These are phyloP conservation scores for Heliconius aoede DNA, from an alignment of 2,888 invertebrate genomes.

Conservation along the genomic window DNA sequence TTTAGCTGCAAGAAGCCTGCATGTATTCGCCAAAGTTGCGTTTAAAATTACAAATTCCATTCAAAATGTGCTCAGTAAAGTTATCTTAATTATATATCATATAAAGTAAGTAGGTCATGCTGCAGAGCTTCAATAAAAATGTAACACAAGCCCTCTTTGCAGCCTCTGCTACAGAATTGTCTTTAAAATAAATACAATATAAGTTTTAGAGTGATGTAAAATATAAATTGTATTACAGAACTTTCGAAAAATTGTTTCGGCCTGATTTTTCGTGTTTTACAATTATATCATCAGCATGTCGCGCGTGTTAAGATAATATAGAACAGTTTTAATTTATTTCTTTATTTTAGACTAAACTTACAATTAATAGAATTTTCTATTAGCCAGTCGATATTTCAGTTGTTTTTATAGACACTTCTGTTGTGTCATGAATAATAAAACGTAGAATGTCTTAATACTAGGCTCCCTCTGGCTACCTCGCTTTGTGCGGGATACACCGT, in stretches of 20 bases:
- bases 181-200: slow-evolving; percentile 13
- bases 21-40: background rate
- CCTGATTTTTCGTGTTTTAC: background rate
- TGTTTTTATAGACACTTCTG: too few relatives aligned
- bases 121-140: slow-evolving; percentile 15
- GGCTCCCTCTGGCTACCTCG: too few relatives aligned
- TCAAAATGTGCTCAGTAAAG: background rate
- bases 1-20: background rate
- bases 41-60: background rate
- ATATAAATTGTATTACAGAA: slow-evolving; percentile 2
- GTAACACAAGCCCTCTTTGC: background rate
- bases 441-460: too few relatives aligned
- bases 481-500: too few relatives aligned
- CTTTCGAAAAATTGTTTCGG: background rate
- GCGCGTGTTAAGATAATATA: background rate
- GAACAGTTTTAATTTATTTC: background rate
- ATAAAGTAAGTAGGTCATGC: slow-evolving; percentile 16
- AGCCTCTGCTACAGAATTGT: background rate
- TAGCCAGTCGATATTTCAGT: too few relatives aligned
- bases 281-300: background rate
- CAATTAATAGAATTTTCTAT: too few relatives aligned
- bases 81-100: slow-evolving; percentile 15
- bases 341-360: too few relatives aligned
- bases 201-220: slow-evolving; percentile 9
- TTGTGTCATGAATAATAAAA: too few relatives aligned